These are phyloP conservation scores for Zygothrica quintamaculata DNA, from an alignment of 2,888 invertebrate genomes.

Conservation along the genomic window DNA sequence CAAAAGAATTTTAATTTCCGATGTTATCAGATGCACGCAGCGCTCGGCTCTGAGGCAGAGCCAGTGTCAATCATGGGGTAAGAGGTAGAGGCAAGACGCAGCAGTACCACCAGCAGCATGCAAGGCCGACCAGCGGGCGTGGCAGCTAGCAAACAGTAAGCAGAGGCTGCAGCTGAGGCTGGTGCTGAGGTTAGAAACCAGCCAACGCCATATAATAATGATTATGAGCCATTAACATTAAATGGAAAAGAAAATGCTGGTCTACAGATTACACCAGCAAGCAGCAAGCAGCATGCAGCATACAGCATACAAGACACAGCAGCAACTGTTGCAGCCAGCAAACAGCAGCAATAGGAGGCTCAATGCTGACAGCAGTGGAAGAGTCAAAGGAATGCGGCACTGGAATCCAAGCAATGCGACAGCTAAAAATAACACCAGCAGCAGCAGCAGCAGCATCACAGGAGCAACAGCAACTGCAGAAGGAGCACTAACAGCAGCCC, in stretches of 20 bases:
- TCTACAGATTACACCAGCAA: constrained; percentile 75
- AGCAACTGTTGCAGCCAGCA: constrained; percentile 26
- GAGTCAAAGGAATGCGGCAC: constrained; percentile 64
- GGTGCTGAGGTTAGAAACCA: constrained; percentile 3
- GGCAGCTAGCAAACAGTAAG: constrained; percentile 27
- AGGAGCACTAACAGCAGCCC: neutral
- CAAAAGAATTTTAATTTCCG: constrained; percentile 83
- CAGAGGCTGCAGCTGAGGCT: constrained; percentile 1
- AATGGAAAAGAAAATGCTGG: constrained; percentile 81
- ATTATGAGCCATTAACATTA: constrained; percentile 81
- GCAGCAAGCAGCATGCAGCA: constrained; percentile 12
- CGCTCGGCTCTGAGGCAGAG: constrained; percentile 46
- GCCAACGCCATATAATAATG: constrained; percentile 81
- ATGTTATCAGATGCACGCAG: constrained; percentile 82
- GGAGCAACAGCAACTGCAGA: constrained; percentile 4
- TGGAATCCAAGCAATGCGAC: constrained; percentile 73
- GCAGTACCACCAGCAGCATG: constrained; percentile 50
- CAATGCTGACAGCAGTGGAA: constrained; percentile 8
- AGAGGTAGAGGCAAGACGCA: constrained; percentile 21
- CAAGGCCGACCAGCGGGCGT: constrained; percentile 67
- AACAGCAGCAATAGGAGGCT: constrained; percentile 1
- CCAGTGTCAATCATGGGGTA: constrained; percentile 35
- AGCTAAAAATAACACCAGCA: constrained; percentile 77
- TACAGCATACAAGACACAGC: constrained; percentile 31
- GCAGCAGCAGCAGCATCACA: constrained; percentile 16